Conservation (phyloP, 2,888 invertebrate genomes). For the Labia minor region DNA sequence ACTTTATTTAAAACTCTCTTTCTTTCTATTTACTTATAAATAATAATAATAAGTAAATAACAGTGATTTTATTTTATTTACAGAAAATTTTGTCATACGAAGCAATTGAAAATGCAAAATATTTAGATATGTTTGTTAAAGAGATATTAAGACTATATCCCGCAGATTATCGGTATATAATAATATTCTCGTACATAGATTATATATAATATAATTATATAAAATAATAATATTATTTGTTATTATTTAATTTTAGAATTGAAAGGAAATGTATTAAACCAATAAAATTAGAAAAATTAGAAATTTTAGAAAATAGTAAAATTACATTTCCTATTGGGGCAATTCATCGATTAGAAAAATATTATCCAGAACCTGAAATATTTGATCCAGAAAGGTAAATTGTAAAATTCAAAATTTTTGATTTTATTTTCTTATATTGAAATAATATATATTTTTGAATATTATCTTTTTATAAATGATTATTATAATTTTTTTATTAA, state of each 20-base stretch:
- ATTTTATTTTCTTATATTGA: too few species aligned
- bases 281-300: not conserved
- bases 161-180: not conserved
- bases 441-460: too few species aligned
- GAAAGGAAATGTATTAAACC: not conserved
- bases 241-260: not conserved
- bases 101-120: not conserved
- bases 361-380: not conserved
- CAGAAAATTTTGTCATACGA: not conserved
- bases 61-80: not conserved
- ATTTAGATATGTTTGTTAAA: not conserved
- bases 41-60: too few species aligned
- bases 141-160: not conserved
- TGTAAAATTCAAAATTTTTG: too few species aligned
- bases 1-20: too few species aligned
- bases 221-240: too few species aligned
- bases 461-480: too few species aligned
- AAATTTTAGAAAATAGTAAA: not conserved
- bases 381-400: not conserved
- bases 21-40: too few species aligned
- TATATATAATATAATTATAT: too few species aligned
- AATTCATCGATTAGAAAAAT: not conserved
- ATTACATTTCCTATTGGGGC: not conserved
- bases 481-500: too few species aligned
- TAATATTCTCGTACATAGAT: too few species aligned